Evolutionary conservation across 2,888 invertebrate genomes (phyloP).

Genomic region (Scaptomyza flava): DNA sequence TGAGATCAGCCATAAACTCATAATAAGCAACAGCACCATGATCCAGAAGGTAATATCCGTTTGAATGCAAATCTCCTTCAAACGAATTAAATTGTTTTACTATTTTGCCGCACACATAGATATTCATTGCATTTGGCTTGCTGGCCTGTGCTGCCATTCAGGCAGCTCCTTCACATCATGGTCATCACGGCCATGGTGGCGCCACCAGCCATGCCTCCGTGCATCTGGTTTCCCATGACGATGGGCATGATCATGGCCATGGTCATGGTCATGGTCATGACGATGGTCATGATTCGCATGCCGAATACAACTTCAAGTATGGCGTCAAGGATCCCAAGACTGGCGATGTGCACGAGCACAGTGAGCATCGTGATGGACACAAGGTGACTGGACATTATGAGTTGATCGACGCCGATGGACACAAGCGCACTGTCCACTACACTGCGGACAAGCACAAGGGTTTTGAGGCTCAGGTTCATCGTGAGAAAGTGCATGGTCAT

Average conservation of each 20-base stretch:
- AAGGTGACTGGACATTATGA: conserved; percentile 79
- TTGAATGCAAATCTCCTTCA: neutral
- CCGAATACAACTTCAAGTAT: conserved; percentile 75
- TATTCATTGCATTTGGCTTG: conserved; percentile 54
- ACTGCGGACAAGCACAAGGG: conserved; percentile 79
- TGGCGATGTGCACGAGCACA: conserved; percentile 73
- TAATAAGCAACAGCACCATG: conserved; percentile 62
- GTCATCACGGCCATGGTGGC: conserved; percentile 45
- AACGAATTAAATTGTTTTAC: neutral
- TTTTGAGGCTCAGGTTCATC: conserved; percentile 72
- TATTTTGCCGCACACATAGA: conserved; percentile 16
- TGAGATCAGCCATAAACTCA: conserved; percentile 55
- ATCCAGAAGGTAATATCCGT: conserved; percentile 64
- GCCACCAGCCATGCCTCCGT: conserved; percentile 76
- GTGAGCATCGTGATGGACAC: conserved; percentile 73
- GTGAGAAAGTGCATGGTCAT: conserved; percentile 66
- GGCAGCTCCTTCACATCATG: conserved; percentile 56
- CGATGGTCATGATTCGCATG: conserved; percentile 66
- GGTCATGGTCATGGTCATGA: conserved; percentile 49
- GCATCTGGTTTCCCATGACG: conserved; percentile 75
- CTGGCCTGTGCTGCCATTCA: conserved; percentile 48
- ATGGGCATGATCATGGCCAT: conserved; percentile 28
- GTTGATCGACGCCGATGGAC: conserved; percentile 79
- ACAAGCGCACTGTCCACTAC: conserved; percentile 78
- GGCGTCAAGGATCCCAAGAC: conserved; percentile 77